Conservation (phyloP, 2,888 invertebrate genomes). For the Vesta saturnalis region DNA sequence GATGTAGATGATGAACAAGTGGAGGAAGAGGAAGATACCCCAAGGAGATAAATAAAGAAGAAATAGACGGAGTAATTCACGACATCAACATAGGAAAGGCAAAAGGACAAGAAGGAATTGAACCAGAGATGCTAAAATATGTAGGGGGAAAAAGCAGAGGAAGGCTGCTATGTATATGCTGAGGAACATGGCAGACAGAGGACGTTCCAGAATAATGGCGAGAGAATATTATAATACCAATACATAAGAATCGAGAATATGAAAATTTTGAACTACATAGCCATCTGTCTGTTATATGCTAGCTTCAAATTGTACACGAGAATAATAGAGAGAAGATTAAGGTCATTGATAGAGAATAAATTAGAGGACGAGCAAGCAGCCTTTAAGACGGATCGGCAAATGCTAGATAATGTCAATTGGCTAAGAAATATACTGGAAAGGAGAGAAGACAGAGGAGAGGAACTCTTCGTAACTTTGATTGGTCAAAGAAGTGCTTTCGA, state of each 20-base stretch:
- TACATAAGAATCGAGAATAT: not conserved
- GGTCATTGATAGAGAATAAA: not conserved
- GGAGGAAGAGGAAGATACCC: not conserved
- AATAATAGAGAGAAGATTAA: no score
- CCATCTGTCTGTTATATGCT: not conserved
- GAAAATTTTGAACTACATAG: not conserved
- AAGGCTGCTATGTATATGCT: not conserved
- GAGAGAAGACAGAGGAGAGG: not conserved
- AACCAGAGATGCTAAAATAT: no score
- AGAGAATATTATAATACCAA: not conserved
- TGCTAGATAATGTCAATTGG: not conserved
- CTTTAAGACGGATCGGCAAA: not conserved
- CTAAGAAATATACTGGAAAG: not conserved
- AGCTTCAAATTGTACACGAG: not conserved
- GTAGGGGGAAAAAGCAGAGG: not conserved
- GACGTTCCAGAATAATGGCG: not conserved
- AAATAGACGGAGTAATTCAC: no score
- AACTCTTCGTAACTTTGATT: not conserved
- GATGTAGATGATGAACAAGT: not conserved
- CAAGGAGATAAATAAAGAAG: not conserved
- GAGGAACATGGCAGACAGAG: not conserved
- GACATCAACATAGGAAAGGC: not conserved
- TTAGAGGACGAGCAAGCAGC: not conserved
- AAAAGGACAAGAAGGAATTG: not conserved
- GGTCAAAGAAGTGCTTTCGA: not conserved